Evolutionary conservation across 2,888 invertebrate genomes (phyloP).

Genomic region (Dyspetes luteomarginatus): DNA sequence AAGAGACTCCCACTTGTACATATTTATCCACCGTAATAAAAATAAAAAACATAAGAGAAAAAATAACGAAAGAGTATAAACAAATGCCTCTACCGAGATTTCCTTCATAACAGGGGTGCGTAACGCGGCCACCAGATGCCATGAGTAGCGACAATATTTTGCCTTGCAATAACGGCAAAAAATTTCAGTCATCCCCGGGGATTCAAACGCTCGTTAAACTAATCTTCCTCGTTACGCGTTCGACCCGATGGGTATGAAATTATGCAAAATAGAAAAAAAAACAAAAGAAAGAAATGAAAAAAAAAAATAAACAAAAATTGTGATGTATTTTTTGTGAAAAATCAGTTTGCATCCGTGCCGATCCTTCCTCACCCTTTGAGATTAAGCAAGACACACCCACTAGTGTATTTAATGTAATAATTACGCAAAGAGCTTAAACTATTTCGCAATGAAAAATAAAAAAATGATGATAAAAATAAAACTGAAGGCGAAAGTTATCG

Average conservation of each 20-base stretch:
- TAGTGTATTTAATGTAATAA: slow-evolving; percentile 61
- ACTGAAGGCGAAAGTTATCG: slow-evolving; percentile 24
- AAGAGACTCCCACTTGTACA: slow-evolving; percentile 52
- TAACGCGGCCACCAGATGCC: slow-evolving; percentile 34
- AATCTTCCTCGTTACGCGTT: not conserved
- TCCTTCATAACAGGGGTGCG: slow-evolving; percentile 19
- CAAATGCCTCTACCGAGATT: slow-evolving; percentile 11
- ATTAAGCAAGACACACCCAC: slow-evolving; percentile 66
- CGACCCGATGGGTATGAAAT: not conserved
- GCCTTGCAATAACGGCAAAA: not conserved
- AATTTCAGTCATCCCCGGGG: not conserved
- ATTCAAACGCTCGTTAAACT: not conserved
- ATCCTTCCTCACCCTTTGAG: slow-evolving; percentile 60
- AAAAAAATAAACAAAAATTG: not conserved
- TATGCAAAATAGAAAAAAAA: slow-evolving; percentile 11
- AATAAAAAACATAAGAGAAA: slow-evolving; percentile 14
- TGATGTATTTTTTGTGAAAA: not conserved
- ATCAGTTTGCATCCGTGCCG: slow-evolving; percentile 27
- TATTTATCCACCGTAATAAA: slow-evolving; percentile 30
- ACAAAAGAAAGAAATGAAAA: not conserved
- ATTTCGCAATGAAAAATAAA: slow-evolving; percentile 73
- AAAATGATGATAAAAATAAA: slow-evolving; percentile 12
- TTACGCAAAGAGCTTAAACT: slow-evolving; percentile 69
- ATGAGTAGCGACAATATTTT: slow-evolving; percentile 3
- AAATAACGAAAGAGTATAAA: not conserved